Conservation (phyloP, 2,797 vertebrate species). For the Distichodus sexfasciatus region DNA sequence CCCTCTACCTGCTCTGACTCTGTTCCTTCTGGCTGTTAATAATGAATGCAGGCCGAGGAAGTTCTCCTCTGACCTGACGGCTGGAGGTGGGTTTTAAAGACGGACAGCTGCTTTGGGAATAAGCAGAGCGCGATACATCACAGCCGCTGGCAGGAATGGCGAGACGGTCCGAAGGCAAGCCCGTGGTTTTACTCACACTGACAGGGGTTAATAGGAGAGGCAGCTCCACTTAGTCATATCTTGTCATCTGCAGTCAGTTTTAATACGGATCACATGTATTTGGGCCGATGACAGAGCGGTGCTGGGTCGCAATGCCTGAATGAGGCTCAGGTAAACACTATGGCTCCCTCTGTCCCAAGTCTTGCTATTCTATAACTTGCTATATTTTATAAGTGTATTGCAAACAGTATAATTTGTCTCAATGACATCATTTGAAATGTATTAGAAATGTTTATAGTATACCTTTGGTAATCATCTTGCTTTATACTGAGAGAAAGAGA, state of each 20-base stretch:
- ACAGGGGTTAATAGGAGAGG: conserved; percentile 39
- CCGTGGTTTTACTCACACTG: conserved; percentile 22
- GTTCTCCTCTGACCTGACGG: conserved; percentile 3
- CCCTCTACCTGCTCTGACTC: too few relatives aligned
- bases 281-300: conserved; percentile 5
- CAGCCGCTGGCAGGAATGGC: not conserved
- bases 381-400: too few relatives aligned
- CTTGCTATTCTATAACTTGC: not conserved
- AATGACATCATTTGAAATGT: too few relatives aligned
- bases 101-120: conserved; percentile 32
- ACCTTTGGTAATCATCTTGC: too few relatives aligned
- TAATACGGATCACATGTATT: conserved; percentile 22
- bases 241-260: conserved; percentile 33
- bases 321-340: not conserved
- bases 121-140: conserved; percentile 26
- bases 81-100: not conserved
- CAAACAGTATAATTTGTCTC: too few relatives aligned
- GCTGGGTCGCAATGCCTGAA: not conserved
- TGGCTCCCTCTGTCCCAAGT: not conserved
- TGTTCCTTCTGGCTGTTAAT: conserved; percentile 27
- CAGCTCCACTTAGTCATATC: conserved; percentile 31
- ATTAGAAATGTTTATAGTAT: too few relatives aligned
- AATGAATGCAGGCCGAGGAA: conserved; percentile 31
- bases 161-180: conserved; percentile 16
- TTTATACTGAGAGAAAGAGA: too few relatives aligned